A percentile compares a stretch with the other conserved stretches of the same genome.
phyloP scores from a whole-genome alignment of 2,797 vertebrate species.

The Pipistrellus nathusii region DNA sequence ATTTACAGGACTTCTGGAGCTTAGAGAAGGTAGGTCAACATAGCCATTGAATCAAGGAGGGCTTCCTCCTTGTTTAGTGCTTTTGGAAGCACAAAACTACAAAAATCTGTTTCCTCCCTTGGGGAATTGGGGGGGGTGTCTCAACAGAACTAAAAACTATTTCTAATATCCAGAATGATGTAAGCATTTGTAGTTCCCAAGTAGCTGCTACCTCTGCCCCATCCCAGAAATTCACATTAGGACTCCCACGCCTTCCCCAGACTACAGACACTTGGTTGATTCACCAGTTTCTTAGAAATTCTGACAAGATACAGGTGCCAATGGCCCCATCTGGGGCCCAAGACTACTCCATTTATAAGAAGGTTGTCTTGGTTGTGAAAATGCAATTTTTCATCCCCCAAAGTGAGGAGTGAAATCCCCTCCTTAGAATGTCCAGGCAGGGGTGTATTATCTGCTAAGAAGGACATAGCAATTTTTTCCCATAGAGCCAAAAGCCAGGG shows the following conservation, averaged over 20 bases:
- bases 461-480: not conserved
- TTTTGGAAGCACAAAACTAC: not conserved
- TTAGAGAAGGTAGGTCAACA: not conserved
- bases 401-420: not conserved
- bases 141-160: not conserved
- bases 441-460: not conserved
- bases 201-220: not conserved
- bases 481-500: not conserved
- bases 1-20: not conserved
- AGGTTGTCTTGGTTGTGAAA: not conserved
- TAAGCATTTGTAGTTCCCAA: not conserved
- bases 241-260: not conserved
- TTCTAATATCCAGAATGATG: not conserved
- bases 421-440: not conserved
- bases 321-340: too few relatives aligned
- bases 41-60: not conserved
- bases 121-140: not conserved
- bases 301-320: not conserved
- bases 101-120: not conserved
- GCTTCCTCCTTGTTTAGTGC: not conserved
- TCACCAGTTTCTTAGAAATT: not conserved
- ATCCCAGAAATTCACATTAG: not conserved
- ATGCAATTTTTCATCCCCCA: not conserved
- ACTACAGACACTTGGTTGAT: not conserved
- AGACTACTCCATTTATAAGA: not conserved